These are phyloP conservation scores for Macrophya alboannulata DNA, from an alignment of 2,888 invertebrate species.

Conservation along the genomic window DNA sequence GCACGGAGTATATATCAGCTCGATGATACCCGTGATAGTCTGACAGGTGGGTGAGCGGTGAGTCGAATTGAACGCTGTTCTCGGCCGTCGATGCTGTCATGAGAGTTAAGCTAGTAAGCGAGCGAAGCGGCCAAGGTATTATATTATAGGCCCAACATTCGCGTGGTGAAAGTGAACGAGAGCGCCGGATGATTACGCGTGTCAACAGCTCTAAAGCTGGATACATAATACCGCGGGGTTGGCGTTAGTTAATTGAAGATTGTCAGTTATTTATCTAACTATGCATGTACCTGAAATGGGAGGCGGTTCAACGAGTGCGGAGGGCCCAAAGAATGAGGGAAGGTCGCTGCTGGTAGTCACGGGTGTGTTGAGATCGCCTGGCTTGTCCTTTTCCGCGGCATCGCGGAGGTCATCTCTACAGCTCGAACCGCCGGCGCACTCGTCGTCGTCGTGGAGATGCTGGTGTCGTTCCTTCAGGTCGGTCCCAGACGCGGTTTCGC, in stretches of 20 bases:
- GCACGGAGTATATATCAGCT: not conserved
- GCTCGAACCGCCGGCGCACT: constrained; percentile 79
- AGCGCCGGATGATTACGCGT: constrained; percentile 32
- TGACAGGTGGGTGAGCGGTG: constrained; percentile 30
- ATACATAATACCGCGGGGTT: constrained; percentile 14
- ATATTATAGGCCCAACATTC: constrained; percentile 13
- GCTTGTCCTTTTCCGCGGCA: constrained; percentile 82
- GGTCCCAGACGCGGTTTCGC: constrained; percentile 65
- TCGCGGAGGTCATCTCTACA: constrained; percentile 79
- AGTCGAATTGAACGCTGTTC: not conserved
- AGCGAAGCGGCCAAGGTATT: not conserved
- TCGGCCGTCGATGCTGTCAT: not conserved
- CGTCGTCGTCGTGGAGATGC: constrained; percentile 70
- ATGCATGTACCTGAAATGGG: constrained; percentile 93
- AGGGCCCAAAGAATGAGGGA: constrained; percentile 95
- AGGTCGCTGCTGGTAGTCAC: constrained; percentile 96
- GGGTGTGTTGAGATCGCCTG: constrained; percentile 96
- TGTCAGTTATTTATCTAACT: constrained; percentile 27
- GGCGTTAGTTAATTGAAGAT: constrained; percentile 4
- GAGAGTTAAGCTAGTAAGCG: not conserved
- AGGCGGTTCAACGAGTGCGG: constrained; percentile 93
- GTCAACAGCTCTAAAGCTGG: not conserved
- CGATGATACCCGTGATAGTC: not conserved
- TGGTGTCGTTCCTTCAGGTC: constrained; percentile 66
- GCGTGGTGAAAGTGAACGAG: constrained; percentile 43